Conservation (phyloP, 2,888 invertebrate species). For the Scelioninae gen. 1 region DNA sequence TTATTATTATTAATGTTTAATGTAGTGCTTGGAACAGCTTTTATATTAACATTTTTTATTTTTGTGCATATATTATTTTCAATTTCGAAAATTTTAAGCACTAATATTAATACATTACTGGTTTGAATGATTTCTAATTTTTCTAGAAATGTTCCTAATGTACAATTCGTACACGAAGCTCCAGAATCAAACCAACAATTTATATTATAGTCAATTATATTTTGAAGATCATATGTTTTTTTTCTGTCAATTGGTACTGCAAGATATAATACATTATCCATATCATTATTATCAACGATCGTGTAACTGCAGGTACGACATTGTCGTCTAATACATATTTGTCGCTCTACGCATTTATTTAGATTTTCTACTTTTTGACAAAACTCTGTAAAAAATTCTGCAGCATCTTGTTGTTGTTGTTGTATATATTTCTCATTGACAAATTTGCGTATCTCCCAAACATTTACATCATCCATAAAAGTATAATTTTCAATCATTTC, state of each 20-base stretch:
- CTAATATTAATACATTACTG: slow-evolving; percentile 26
- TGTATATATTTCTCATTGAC: background rate
- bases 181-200: slow-evolving; percentile 9
- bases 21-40: slow-evolving; percentile 16
- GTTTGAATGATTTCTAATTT: slow-evolving; percentile 24
- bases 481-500: background rate
- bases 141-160: slow-evolving; percentile 1
- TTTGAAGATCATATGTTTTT: slow-evolving; percentile 29
- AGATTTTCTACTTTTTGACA: slow-evolving; percentile 10
- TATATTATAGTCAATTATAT: slow-evolving; percentile 22
- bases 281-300: slow-evolving; percentile 28
- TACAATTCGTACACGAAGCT: slow-evolving; percentile 22
- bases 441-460: background rate
- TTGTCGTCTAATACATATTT: slow-evolving; percentile 18
- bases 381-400: slow-evolving; percentile 28
- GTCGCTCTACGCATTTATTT: slow-evolving; percentile 1
- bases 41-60: slow-evolving; percentile 23
- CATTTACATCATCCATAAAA: background rate
- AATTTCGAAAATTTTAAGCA: slow-evolving; percentile 38
- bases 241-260: slow-evolving; percentile 15
- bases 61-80: slow-evolving; percentile 5
- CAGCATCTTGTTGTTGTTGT: slow-evolving; percentile 3
- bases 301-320: slow-evolving; percentile 32
- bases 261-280: slow-evolving; percentile 15
- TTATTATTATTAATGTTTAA: slow-evolving; percentile 18